These are phyloP conservation scores for Poecilia latipinna DNA, from an alignment of 2,113 vertebrate genomes.

Conservation along the genomic window DNA sequence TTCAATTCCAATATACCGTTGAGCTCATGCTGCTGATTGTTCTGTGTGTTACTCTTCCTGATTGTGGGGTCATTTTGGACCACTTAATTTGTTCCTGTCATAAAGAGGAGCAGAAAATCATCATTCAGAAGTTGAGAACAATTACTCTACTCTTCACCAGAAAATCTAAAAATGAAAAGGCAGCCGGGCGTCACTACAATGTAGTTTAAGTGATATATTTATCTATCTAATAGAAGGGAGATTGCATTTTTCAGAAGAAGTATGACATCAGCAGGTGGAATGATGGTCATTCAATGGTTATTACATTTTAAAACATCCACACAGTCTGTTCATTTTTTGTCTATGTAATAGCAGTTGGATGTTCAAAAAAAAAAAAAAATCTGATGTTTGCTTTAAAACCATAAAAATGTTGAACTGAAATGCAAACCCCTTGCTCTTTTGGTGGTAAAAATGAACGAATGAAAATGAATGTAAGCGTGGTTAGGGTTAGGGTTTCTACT, in stretches of 20 bases:
- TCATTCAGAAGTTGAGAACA: background rate
- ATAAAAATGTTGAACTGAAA: background rate
- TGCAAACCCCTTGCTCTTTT: background rate
- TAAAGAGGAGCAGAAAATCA: conserved; percentile 24
- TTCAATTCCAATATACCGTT: conserved; percentile 31
- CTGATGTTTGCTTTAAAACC: no score
- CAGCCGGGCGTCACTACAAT: background rate
- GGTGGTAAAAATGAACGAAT: background rate
- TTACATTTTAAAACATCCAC: no score
- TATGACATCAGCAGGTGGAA: no score
- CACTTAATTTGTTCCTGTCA: conserved; percentile 15
- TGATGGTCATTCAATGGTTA: no score
- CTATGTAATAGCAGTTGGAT: no score
- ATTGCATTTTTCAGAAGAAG: background rate
- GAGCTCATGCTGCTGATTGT: conserved; percentile 41
- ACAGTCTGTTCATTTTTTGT: no score
- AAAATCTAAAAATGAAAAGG: conserved; percentile 5
- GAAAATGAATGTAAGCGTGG: no score
- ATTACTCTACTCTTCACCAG: conserved; percentile 27
- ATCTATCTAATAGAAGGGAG: background rate
- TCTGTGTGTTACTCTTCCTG: conserved; percentile 57
- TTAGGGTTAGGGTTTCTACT: no score
- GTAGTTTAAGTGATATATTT: background rate
- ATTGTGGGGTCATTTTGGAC: conserved; percentile 48
- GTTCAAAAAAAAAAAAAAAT: no score